Base-by-base conservation (phyloP, 1,140 invertebrate genomes). In the Myzus persicae region DNA sequence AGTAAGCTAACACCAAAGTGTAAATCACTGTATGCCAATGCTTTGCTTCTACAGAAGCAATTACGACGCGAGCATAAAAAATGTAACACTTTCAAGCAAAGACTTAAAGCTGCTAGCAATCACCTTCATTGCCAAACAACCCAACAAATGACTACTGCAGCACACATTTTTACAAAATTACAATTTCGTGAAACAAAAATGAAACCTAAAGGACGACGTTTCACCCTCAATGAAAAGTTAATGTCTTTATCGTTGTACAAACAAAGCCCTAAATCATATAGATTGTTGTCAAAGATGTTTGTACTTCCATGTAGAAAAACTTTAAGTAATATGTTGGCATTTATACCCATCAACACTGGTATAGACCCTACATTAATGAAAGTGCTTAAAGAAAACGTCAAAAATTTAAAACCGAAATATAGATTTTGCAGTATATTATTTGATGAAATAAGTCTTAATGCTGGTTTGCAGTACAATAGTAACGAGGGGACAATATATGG, bases 191-290 rank as follows among this genome's bases (percentile, higher is more conserved):
- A 85, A 85, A 7, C 42, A 20, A 85, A 85, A 40, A 85, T 26
- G 8, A 85, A 42, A 85, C 36, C 82, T 26, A 24, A 85, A 42
- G 82, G 82, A 26, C 22, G 82, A 38, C 36, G 42, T 26, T 85
- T 85, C 24, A 84, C 82, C n/a, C 38, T 85, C 11, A 40, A 85
- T 42, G 82, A 85, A 44, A 85, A 85, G 7, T 44, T 85, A 31
- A 40, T 85, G 82, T 38, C n/a, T 44, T 85, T 85, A 85, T 85
- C 82, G 7, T 44, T 85, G 82, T 85, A 85, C 9, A 85, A 85
- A 85, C 82, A 85, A 44, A 85, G 82, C 22, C 36, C 82, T 38
- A 85, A 44, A 44, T 85, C 67, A 40, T 85, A 85, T 44, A 40
- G 38, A 26, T 8, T 85, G 36, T 85, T 85, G 22, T 36, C 82